phyloP scores from a whole-genome alignment of 2,797 vertebrate species.

The Orientallactaga sibirica region DNA sequence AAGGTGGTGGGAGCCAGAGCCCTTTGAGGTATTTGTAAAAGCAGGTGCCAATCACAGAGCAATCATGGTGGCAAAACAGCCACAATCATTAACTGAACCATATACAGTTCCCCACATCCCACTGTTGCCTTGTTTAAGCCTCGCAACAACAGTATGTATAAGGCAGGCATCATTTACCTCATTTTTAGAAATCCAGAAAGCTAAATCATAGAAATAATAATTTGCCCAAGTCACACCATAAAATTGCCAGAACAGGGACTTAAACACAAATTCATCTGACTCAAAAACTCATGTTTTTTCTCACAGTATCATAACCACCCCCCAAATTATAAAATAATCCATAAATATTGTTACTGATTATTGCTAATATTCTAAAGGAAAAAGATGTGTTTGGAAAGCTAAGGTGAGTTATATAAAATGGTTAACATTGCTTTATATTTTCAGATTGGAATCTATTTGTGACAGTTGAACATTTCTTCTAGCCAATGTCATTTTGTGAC shows the following conservation, averaged over 20 bases:
- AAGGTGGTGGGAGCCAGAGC: slow-evolving; percentile 8
- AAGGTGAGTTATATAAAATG: background rate
- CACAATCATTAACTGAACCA: slow-evolving; percentile 6
- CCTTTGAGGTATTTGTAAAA: slow-evolving; percentile 24
- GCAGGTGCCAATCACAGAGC: background rate
- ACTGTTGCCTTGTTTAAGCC: slow-evolving; percentile 17
- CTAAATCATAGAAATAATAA: slow-evolving; percentile 39
- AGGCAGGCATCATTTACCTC: slow-evolving; percentile 12
- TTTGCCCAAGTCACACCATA: background rate
- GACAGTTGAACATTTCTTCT: slow-evolving; percentile 9
- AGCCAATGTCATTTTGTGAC: background rate
- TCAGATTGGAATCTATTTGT: slow-evolving; percentile 39
- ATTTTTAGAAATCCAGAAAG: slow-evolving; percentile 17
- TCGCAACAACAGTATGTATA: background rate
- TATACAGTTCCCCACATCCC: background rate
- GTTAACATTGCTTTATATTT: slow-evolving; percentile 47
- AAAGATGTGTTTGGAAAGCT: slow-evolving; percentile 23
- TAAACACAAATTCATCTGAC: slow-evolving; percentile 27
- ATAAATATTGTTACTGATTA: slow-evolving; percentile 36
- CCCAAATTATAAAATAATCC: slow-evolving; percentile 38
- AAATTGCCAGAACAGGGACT: background rate
- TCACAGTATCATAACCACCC: background rate
- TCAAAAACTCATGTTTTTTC: slow-evolving; percentile 31
- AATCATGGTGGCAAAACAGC: background rate
- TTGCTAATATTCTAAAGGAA: slow-evolving; percentile 10